Evolutionary conservation across 2,888 invertebrate species (phyloP), one percentile per base, ranked within the genome.

Genomic region (Cabera pusaria): DNA sequence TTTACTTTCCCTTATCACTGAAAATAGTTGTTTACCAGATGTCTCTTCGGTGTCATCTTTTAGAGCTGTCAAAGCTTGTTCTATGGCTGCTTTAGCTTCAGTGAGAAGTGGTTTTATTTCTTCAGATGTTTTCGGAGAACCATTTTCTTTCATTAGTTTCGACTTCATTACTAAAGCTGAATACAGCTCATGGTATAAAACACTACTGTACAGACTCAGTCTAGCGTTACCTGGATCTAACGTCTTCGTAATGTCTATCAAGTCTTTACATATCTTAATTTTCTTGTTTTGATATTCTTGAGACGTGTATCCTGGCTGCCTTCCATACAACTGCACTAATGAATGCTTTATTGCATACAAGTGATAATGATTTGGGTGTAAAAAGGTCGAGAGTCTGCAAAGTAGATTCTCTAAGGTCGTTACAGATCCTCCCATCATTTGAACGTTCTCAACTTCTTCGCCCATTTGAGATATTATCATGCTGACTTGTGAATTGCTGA

Each of bases 331-430:
- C 66, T 97, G 97, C 31, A 96, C 89, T 14, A 97, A 78, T 0
- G 95, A 94, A 75, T 97, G 97, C 57, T 95, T 94, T 4, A 96
- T 90, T 0, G 94, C 92, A 60, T 95, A 95, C 50, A 95, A 90
- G 56, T 96, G 95, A 69, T 95, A 97, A 77, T 97, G 97, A 65
- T 95, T 93, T 0, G 94, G 93, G 79, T 97, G 96, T 36, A 97
- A 81, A 55, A 96, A 93, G 44, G 92, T 92, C 1, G 93, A 91
- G 31, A 96, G 77, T 53, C 95, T 93, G 26, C 91, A 90, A 4
- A 95, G 64, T 1, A 96, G 72, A 36, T 91, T 88, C 57, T 94
- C 93, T 41, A 94, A 73, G 47, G 90, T 90, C 5, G 90, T 80
- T 0, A 91, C 85, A 5, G 91, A 89, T 1, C 93, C 92, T 56